These are phyloP conservation scores for Saccostrea glomerata DNA, from an alignment of 1,140 invertebrate genomes.

Conservation along the genomic window DNA sequence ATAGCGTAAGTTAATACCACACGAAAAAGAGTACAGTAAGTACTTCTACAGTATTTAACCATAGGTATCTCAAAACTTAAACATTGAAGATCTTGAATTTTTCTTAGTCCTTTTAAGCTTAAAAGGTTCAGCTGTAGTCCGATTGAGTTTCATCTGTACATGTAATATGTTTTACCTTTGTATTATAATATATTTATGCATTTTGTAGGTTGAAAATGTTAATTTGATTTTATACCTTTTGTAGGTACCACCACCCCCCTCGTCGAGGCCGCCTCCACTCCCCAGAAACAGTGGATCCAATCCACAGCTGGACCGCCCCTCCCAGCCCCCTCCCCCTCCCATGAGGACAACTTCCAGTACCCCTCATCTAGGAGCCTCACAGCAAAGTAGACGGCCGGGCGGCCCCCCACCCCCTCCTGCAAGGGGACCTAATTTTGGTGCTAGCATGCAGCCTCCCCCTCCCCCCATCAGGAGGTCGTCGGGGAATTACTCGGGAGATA, in stretches of 20 bases:
- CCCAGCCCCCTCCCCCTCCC: constrained; percentile 39
- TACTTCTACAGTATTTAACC: no score
- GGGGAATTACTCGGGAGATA: constrained; percentile 47
- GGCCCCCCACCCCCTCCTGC: constrained; percentile 44
- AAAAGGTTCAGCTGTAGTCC: no score
- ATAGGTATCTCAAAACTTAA: no score
- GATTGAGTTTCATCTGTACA: no score
- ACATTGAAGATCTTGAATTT: no score
- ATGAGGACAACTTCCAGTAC: constrained; percentile 14
- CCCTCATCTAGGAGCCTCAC: background rate
- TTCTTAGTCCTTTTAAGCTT: no score
- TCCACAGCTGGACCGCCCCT: constrained; percentile 9
- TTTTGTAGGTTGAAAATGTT: no score
- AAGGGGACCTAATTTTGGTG: constrained; percentile 26
- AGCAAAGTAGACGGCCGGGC: background rate
- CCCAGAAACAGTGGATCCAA: constrained; percentile 8
- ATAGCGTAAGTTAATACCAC: no score
- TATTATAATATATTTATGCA: no score
- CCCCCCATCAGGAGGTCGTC: constrained; percentile 47
- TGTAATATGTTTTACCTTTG: no score
- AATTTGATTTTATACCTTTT: background rate
- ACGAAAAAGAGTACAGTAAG: no score
- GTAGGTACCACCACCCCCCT: constrained; percentile 48
- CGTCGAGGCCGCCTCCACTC: constrained; percentile 45
- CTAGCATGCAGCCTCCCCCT: constrained; percentile 34